A percentile compares a stretch with the other conserved stretches of the same genome.
Conservation (phyloP, 2,113 vertebrate species). For the Rana temporaria region DNA sequence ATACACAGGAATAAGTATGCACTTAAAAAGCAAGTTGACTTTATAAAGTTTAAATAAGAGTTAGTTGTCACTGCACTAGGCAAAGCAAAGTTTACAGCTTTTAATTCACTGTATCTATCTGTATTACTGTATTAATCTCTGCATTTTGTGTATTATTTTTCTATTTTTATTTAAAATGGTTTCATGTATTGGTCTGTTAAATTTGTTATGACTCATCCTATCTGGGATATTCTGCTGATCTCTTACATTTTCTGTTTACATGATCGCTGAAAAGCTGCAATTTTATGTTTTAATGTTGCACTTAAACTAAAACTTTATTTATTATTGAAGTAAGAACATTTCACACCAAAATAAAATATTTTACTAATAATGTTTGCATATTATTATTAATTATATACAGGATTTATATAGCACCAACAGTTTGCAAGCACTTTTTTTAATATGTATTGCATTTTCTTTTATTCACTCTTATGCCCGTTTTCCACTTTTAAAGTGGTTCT, state of each 20-base stretch:
- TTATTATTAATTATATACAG: no score
- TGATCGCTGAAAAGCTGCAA: neutral
- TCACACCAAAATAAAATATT: constrained; percentile 12
- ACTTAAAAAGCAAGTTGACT: no score
- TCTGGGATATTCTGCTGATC: neutral
- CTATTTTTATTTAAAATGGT: neutral
- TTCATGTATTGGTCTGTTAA: neutral
- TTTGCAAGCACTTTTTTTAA: no score
- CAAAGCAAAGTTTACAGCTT: no score
- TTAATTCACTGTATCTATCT: no score
- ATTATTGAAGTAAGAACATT: neutral
- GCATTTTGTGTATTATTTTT: neutral
- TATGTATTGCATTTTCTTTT: no score
- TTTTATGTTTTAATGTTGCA: neutral
- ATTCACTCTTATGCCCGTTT: no score
- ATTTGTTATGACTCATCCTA: neutral
- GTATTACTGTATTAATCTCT: neutral
- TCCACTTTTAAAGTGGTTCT: no score
- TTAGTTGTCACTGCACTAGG: no score
- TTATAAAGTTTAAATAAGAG: no score
- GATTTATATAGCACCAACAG: no score
- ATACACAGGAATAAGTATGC: no score
- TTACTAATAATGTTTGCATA: neutral
- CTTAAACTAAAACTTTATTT: neutral
- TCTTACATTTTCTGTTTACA: neutral